Base-by-base conservation (phyloP, 2,888 invertebrate species). In the Xylota segnis region DNA sequence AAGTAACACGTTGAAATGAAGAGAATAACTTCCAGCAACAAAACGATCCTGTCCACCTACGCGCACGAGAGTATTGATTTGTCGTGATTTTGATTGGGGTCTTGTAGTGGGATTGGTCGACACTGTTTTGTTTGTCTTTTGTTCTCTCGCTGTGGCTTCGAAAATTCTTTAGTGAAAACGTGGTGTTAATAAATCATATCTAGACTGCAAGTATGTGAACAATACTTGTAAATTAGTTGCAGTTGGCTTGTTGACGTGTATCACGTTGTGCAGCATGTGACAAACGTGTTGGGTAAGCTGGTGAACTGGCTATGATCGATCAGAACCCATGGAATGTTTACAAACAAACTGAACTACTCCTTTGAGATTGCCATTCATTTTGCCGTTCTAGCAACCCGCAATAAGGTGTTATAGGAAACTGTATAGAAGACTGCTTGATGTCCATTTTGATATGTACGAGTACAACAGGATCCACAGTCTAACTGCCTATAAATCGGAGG, bases 21-120 rank as follows among this genome's bases (percentile, higher is more conserved):
- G 47, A 23, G 50, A 37, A 58, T 50, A 72, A 72, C 61, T 50
- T 27, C n/a, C 40, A 40, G 3, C 40, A 14, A 40, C 61, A 23
- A 63, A 50, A 54, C 40, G 63, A 65, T 75, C 56, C 65, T 66
- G 75, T 76, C 75, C 66, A 76, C 75, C 65, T 50, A 76, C 75
- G 27, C 65, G 37, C 37, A 58, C 40, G 65, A 18, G 61, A 52
- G 56, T 66, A 65, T 29, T 76, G 75, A 76, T 76, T 66, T 76
- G 66, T 76, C 56, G 66, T 66, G 65, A 66, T 76, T 76, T 40
- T 58, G 47, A 58, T 76, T 65, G 12, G 43, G 29, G 66, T 47
- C 5, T 45, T 66, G 43, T 32, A 4, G 14, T 34, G 65, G 52
- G 59, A 23, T 59, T 59, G 59, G 59, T 40, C 52, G 52, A 54